Evolutionary conservation across 35 echinoderm and acorn worm species (phyloP), one percentile per base, ranked within the genome.

Genomic region (Heliocidaris erythrogramma): DNA sequence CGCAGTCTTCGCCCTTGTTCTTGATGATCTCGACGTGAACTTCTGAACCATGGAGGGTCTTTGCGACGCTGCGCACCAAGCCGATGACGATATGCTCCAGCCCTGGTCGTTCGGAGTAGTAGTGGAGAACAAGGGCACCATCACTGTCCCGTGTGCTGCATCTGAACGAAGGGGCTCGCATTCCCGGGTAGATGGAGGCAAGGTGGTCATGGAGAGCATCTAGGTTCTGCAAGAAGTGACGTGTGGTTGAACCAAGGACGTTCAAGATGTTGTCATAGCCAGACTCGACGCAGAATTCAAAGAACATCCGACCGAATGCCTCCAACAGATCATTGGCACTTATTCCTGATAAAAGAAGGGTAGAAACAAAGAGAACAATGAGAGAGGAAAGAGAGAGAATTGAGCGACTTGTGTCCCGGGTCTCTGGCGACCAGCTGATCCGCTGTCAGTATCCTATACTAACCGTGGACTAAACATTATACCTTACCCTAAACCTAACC

Each of bases 81-180:
- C 98, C 98, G 49, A 99, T 95, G 0, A 99, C 98, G 69, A 99
- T 97, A 84, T 95, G 94, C 95, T 99, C 98, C 48, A 99, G 49
- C 13, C 98, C 98, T 21, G 92, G 95, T 59, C 98, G 86, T 65
- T 99, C 97, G 48, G 98, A 99, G 94, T 99, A 99, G 92, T 99
- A 99, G 88, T 99, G 98, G n/a, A 99, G 97, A n/a, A 99, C 95
- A 31, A 99, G 94, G 30, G 98, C 97, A 4, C 98, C 98, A 61
- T 99, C 98, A 48, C 96, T 97, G 12, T 96, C 95, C 16, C 96
- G 49, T 31, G 94, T 95, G 88, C 96, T 99, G 94, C 98, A 99
- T 13, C 98, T 52, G 88, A 99, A 99, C 5, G 98, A 99, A 31
- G 98, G 98, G 29, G 98, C 98, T 93, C 97, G 86, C 98, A 99